Conservation (phyloP, 2,113 vertebrate genomes). For the Zosterops lateralis region DNA sequence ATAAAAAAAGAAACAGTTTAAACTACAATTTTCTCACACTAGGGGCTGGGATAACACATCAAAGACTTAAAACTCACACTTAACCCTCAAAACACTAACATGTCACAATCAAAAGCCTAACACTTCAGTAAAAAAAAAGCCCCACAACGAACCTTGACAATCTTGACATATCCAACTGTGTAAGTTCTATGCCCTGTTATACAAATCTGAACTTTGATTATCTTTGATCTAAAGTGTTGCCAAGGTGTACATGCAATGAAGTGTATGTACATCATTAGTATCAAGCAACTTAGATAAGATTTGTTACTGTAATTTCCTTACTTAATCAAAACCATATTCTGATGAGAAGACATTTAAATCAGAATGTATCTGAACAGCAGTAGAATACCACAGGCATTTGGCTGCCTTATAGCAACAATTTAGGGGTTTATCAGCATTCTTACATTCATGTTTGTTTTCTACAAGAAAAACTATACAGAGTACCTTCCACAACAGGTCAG, state of each 20-base stretch:
- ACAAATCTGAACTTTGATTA: neutral
- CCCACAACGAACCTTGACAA: neutral
- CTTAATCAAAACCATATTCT: neutral
- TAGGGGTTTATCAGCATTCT: neutral
- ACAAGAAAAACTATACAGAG: neutral
- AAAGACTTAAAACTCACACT: neutral
- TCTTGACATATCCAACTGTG: neutral
- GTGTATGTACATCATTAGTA: neutral
- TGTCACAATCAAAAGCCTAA: neutral
- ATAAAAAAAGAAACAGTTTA: neutral
- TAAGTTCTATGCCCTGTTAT: neutral
- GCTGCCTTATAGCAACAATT: neutral
- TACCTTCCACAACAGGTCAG: neutral
- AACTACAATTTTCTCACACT: neutral
- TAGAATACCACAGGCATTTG: neutral
- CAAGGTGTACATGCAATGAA: neutral
- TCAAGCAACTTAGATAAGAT: neutral
- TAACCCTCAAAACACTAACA: neutral
- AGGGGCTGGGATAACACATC: neutral
- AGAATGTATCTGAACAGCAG: neutral
- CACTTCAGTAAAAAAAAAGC: neutral
- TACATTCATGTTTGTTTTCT: neutral
- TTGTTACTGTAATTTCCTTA: neutral
- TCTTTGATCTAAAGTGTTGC: neutral
- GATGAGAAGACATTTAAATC: neutral